Percentiles rank a stretch among this genome's conserved stretches.
Evolutionary conservation across 2,113 vertebrate genomes (phyloP).

Genomic region (Eidolon helvum): DNA sequence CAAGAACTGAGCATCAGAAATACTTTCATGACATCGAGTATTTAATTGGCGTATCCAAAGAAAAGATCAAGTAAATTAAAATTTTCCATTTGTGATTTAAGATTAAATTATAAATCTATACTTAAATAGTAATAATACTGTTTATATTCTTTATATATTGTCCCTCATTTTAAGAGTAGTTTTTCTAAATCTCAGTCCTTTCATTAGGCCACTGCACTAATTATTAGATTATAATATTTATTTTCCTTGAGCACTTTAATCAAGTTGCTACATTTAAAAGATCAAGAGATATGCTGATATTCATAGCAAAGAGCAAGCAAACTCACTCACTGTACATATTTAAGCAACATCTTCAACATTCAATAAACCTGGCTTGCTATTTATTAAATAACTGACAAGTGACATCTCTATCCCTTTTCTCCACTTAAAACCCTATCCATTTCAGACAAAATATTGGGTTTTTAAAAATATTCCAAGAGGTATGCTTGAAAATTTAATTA

Average conservation of each 20-base stretch:
- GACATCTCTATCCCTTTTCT: background rate
- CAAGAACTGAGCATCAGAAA: background rate
- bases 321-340: background rate
- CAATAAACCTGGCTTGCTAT: background rate
- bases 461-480: background rate
- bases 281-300: background rate
- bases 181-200: constrained; percentile 2
- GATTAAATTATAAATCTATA: constrained; percentile 30
- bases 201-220: background rate
- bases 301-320: background rate
- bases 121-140: background rate
- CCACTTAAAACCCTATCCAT: background rate
- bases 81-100: background rate
- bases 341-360: background rate
- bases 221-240: background rate
- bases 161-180: background rate
- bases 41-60: background rate
- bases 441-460: constrained; percentile 17
- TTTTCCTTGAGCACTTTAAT: background rate
- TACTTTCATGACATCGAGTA: background rate
- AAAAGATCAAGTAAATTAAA: background rate
- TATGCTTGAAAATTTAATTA: background rate
- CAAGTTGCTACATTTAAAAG: background rate
- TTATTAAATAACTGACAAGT: constrained; percentile 36
- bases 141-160: background rate